Base-by-base conservation (phyloP, 2,888 invertebrate species). In the Marronus borbonicus region DNA sequence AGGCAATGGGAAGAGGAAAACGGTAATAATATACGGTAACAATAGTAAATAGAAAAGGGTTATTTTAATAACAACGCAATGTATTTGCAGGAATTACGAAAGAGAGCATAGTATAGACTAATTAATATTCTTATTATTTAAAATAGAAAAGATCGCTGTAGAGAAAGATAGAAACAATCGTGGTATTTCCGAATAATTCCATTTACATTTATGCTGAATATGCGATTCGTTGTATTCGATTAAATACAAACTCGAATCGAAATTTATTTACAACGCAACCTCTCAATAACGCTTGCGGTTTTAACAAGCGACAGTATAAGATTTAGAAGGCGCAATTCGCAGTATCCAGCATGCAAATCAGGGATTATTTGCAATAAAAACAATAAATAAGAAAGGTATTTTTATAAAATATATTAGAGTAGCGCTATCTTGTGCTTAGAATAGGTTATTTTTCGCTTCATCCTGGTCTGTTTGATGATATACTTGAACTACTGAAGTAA, bases 401-500 rank as follows among this genome's bases (percentile, higher is more conserved):
- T 70, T 70, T 70, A 58, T 12, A 31, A 65, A n/a, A 64, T 28
- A 52, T 28, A 52, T 52, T n/a, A 17, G 39, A 65, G 36, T 20
- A 55, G 7, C 55, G 55, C n/a, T 55, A 10, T 28, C 3, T 60
- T 60, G 12, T 8, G 28, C 14, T 66, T 64, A 31, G 36, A 64
- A 31, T 64, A 64, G 62, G n/a, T 49, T 44, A 49, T 36, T 75
- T 64, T 50, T 66, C 66, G 70, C 58, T 80, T 82, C 80, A 82
- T 81, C 82, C 82, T 80, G 81, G 80, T 81, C 80, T 77, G 72
- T 81, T 82, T 44, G 79, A 76, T 75, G 80, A 80, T 72, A 72
- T 58, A 81, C 81, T 80, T 31, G 81, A 80, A 76, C 79, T 76
- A 70, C 77, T 66, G 50, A 91, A 90, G 76, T 88, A 90, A 80